Evolutionary conservation across 1,140 invertebrate species (phyloP), one percentile per base, ranked within the genome.

Genomic region (Oppia nitens): DNA sequence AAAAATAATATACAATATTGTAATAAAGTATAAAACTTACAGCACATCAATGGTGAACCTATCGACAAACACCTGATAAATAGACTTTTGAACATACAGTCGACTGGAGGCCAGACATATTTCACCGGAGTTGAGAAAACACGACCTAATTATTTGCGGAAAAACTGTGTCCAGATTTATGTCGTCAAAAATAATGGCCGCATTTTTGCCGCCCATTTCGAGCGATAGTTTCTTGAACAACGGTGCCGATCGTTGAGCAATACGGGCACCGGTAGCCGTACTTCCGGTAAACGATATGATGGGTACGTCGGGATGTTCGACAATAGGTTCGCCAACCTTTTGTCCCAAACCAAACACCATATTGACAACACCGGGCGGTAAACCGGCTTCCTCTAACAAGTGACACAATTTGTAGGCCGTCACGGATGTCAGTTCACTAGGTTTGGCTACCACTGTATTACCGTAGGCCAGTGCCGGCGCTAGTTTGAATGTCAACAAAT

Each of bases 141-240:
- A 25, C 25, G 56, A 48, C 6, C 45, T 14, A 3, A 47, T 57
- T 55, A 25, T 54, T 48, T 47, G 69, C 3, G 69, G 61, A 21
- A 79, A 65, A 61, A 72, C 73, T 61, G 74, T 72, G 0, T 73
- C 70, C 3, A 78, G 62, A 64, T 79, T 71, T 52, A 71, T 73
- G 66, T 77, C 75, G 53, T 66, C 66, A 64, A 79, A 80, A 28
- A 80, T 71, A 17, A 80, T 71, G 11, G 72, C 76, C 14, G 78
- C 72, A 69, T 80, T 80, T 65, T 80, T 80, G 17, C 79, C 78
- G 20, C 78, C 78, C 67, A 80, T 71, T 74, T 80, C 78, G 2
- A 79, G 64, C 2, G 77, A 78, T 0, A 79, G 66, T 66, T 79
- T 80, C 59, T 79, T 79, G 58, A 73, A 71, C 40, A 68, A 62